Conservation (phyloP, 2,797 vertebrate genomes). For the Echiichthys vipera region DNA sequence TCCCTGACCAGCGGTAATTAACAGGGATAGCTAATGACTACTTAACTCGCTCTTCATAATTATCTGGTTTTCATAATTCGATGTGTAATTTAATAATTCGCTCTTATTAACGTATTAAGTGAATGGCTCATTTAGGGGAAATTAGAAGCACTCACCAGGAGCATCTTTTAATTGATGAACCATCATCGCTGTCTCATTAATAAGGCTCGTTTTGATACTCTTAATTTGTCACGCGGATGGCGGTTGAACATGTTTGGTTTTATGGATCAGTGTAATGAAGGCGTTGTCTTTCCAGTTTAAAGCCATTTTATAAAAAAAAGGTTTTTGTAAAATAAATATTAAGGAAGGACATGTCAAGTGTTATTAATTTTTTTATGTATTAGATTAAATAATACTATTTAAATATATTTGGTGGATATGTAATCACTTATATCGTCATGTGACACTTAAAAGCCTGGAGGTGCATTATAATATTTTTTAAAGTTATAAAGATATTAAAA, state of each 20-base stretch:
- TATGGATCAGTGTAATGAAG: slow-evolving; percentile 40
- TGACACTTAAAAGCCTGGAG: background rate
- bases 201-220: slow-evolving; percentile 74
- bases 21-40: slow-evolving; percentile 99
- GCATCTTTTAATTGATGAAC: slow-evolving; percentile 86
- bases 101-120: slow-evolving; percentile 95
- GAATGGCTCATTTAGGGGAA: slow-evolving; percentile 90
- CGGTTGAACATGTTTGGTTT: slow-evolving; percentile 51
- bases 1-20: slow-evolving; percentile 98
- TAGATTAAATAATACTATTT: background rate
- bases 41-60: slow-evolving; percentile 98
- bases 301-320: slow-evolving; percentile 25
- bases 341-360: background rate
- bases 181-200: slow-evolving; percentile 80
- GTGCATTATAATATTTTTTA: background rate
- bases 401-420: background rate
- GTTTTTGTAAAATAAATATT: slow-evolving; percentile 19
- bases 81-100: slow-evolving; percentile 99
- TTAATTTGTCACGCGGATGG: slow-evolving; percentile 72
- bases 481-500: background rate
- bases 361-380: slow-evolving; percentile 10
- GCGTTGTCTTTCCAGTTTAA: slow-evolving; percentile 11
- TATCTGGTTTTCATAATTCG: slow-evolving; percentile 99
- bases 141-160: slow-evolving; percentile 84
- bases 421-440: background rate